A percentile compares a stretch with the other conserved stretches of the same genome.
These are phyloP conservation scores for Pangasius djambal DNA, from an alignment of 2,797 vertebrate genomes.

Conservation along the genomic window DNA sequence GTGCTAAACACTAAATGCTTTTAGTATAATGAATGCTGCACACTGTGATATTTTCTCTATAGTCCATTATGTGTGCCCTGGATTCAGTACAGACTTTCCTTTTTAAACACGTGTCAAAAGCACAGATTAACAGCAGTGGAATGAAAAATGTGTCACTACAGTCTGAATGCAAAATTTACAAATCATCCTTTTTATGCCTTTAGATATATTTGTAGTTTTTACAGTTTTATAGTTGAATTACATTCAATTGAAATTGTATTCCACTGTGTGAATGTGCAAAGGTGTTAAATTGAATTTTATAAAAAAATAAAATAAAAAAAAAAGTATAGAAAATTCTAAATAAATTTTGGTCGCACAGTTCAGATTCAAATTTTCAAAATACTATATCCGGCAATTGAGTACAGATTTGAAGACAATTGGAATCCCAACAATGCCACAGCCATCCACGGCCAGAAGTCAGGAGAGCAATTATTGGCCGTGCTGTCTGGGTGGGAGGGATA, in stretches of 20 bases:
- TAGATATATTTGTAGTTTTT: background rate
- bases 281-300: background rate
- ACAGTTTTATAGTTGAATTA: background rate
- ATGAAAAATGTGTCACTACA: background rate
- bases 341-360: background rate
- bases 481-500: background rate
- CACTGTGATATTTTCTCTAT: background rate
- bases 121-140: background rate
- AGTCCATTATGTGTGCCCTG: background rate
- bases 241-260: background rate
- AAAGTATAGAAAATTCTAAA: background rate
- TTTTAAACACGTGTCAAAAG: background rate
- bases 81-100: background rate
- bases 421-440: background rate
- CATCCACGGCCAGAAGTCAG: background rate
- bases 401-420: background rate
- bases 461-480: background rate
- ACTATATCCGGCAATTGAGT: background rate
- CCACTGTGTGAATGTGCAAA: background rate
- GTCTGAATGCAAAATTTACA: background rate
- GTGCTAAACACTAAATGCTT: slow-evolving; percentile 4
- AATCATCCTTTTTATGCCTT: too few relatives aligned
- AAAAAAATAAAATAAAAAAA: background rate
- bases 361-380: background rate
- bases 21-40: slow-evolving; percentile 10